Evolutionary conservation across 1,140 invertebrate genomes (phyloP), one percentile per base, ranked within the genome.

Genomic region (Nasonia vitripennis): DNA sequence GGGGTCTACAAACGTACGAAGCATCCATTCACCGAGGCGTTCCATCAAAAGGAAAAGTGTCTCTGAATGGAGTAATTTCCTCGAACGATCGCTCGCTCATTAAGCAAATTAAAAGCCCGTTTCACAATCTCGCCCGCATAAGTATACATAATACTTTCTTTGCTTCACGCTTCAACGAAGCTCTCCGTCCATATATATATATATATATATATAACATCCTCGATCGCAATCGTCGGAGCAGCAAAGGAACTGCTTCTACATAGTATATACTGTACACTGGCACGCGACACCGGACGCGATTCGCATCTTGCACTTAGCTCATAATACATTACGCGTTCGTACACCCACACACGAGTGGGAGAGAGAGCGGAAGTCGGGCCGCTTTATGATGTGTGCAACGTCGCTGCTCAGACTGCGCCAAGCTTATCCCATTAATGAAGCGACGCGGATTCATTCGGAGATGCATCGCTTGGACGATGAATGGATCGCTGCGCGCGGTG

Each of bases 241-340:
- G 41, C 41, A 41, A 41, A 41, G 9, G 4, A 55, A 12, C 14
- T 55, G 3, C 4, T 17, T 55, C 9, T 55, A 55, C 2, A 20
- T 27, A 27, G 27, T 27, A 27, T 55, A 55, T 17, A 55, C 51
- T 17, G 7, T 17, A 55, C 14, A 62, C 55, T n/a, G 55, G 55
- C 55, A 62, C 55, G 55, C 55, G 55, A 62, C 55, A 62, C 55
- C 55, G 55, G 55, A 62, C 55, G 55, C 55, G 55, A 62, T 62
- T 5, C 55, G 55, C 55, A 62, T 62, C 55, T 62, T 62, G 55
- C 55, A 62, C 55, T 62, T 62, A 62, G 55, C 55, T 62, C 20
- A 62, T 62, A 62, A 62, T 62, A 62, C 55, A 62, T 62, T 62
- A 62, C 55, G 55, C 55, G 55, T 62, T 62, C 5, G 17, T 62